Evolutionary conservation across 2,888 invertebrate genomes (phyloP), one percentile per base, ranked within the genome.

Genomic region (Eubasilissa splendida): DNA sequence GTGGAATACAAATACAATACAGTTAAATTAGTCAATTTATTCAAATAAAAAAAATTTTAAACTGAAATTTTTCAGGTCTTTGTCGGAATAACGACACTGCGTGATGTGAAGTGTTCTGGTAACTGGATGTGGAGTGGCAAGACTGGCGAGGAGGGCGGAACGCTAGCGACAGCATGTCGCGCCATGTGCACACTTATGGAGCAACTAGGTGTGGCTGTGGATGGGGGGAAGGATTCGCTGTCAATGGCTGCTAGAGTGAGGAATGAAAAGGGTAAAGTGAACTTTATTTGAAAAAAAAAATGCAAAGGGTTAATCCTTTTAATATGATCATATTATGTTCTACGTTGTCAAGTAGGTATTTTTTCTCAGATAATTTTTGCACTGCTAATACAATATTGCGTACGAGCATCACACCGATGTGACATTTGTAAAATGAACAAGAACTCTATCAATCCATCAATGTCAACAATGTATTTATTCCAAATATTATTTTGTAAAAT

Each of bases 51-150:
- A 66, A 80, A 60, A 12, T 12, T 71, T 76, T 33, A 70, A 63
- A 60, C 14, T 42, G 2, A n/a, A 68, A 42, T 66, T 59, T 84
- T 10, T 59, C 56, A 90, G 91, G 90, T 94, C 0, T 95, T 95
- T 86, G 94, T 93, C 1, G 92, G 91, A 52, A 93, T 95, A 73
- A 90, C 91, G 0, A 90, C 91, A 78, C 85, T 94, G 33, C 90
- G 95, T 88, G 99, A 99, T 88, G 95, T 99, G 1, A 99, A 99
- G 89, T 99, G 99, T 87, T 98, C 97, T 60, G 99, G 97, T n/a
- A 99, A 99, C 88, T 99, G 99, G 99, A 99, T 99, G 99, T 99
- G 99, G 99, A 95, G 98, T 0, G 99, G 99, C 11, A 99, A 99
- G 89, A 90, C 97, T 22, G 95, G 96, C 0, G 96, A 96, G 0